Conservation (phyloP, 2,888 invertebrate species). For the Heliconius cydno region DNA sequence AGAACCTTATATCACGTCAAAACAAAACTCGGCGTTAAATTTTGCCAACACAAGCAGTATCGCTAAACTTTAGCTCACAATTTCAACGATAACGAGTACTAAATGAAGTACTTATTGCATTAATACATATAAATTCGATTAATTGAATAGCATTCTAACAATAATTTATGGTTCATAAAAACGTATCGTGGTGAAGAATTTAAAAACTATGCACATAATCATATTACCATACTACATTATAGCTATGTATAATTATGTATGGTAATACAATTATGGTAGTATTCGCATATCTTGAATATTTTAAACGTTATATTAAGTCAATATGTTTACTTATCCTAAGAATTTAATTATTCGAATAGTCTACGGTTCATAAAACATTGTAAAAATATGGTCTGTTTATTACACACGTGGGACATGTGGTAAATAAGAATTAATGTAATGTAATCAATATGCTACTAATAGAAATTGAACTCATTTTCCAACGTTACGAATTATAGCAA, state of each 20-base stretch:
- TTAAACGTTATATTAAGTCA: background rate
- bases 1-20: too few species aligned
- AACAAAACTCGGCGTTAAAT: too few species aligned
- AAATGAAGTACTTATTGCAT: background rate
- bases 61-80: too few species aligned
- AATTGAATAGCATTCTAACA: background rate
- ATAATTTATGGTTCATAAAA: background rate
- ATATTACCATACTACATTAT: background rate
- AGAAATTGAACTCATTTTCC: background rate
- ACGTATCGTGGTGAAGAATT: background rate
- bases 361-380: slow-evolving; percentile 9
- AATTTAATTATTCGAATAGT: slow-evolving; percentile 1
- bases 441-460: background rate
- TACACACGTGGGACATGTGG: background rate
- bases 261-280: background rate
- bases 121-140: background rate
- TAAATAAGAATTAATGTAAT: background rate
- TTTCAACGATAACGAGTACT: background rate
- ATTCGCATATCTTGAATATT: slow-evolving; percentile 18
- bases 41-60: too few species aligned
- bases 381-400: background rate
- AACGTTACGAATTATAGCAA: background rate
- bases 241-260: slow-evolving; percentile 9
- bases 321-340: slow-evolving; percentile 6
- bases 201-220: slow-evolving; percentile 2